A percentile compares a stretch with the other conserved stretches of the same genome.
Evolutionary conservation across 2,888 invertebrate genomes (phyloP).

Genomic region (Drosophila ezoana): DNA sequence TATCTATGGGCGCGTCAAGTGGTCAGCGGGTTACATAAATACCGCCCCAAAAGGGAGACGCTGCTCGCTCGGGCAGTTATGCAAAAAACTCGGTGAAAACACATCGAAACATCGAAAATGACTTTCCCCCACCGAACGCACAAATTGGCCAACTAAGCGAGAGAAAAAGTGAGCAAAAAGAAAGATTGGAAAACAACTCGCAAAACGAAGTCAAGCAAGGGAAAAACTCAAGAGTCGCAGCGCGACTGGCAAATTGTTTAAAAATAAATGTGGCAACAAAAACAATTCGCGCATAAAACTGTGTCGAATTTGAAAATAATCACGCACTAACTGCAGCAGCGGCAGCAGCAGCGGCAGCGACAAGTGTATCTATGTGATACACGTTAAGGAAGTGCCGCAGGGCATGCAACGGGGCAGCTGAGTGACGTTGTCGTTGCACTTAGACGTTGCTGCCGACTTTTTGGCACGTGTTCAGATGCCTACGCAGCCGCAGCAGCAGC

Average conservation of each 20-base stretch:
- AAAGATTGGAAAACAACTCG: slow-evolving; percentile 26
- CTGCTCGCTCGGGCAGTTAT: slow-evolving; percentile 50
- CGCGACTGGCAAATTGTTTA: slow-evolving; percentile 61
- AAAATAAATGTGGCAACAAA: slow-evolving; percentile 73
- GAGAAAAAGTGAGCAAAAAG: slow-evolving; percentile 18
- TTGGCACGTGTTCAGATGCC: slow-evolving; percentile 76
- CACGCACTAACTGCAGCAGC: slow-evolving; percentile 72
- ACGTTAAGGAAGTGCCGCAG: slow-evolving; percentile 49
- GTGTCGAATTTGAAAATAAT: slow-evolving; percentile 82
- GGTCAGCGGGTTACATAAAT: slow-evolving; percentile 64
- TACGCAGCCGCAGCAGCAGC: slow-evolving; percentile 42
- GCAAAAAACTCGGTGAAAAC: slow-evolving; percentile 71
- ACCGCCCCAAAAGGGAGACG: slow-evolving; percentile 52
- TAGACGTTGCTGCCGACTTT: slow-evolving; percentile 49
- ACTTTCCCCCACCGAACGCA: slow-evolving; percentile 59
- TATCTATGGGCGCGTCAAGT: slow-evolving; percentile 53
- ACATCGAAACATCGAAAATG: slow-evolving; percentile 72
- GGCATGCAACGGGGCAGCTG: slow-evolving; percentile 57
- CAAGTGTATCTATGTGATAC: slow-evolving; percentile 51
- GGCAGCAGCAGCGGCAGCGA: slow-evolving; percentile 3
- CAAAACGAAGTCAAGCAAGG: slow-evolving; percentile 53
- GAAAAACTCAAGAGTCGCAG: slow-evolving; percentile 40
- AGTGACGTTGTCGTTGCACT: slow-evolving; percentile 75
- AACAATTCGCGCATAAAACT: slow-evolving; percentile 76
- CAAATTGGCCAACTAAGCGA: slow-evolving; percentile 51